Base-by-base conservation (phyloP, 2,888 invertebrate species). In the Acronicta leporina region DNA sequence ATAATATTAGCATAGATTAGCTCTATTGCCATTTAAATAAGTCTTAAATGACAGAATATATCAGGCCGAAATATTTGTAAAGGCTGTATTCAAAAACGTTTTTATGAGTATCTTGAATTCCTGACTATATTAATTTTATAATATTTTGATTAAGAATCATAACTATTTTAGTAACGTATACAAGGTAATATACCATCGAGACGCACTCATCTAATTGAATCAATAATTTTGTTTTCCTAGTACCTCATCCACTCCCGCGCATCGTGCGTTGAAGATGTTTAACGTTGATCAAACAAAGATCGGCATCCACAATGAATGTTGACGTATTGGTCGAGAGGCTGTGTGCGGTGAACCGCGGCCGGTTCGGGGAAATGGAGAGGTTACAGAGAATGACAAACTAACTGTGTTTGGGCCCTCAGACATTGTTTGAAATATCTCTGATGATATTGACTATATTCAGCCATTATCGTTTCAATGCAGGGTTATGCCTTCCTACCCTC, bases 231-330 rank as follows among this genome's bases (percentile, higher is more conserved):
- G 50, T 66, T 71, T 56, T 27, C 25, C 57, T 52, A 66, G 42
- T 69, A 42, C 73, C 79, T 57, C 45, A 46, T 75, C 79, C 44
- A 68, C 54, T 76, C 59, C 35, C 52, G 60, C 58, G 51, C 61
- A 51, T 35, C 27, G 43, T 47, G 58, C 45, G 56, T 44, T 70
- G 62, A 73, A 74, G 69, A 78, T 77, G 77, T 75, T 77, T 69
- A 69, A 74, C 75, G 77, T 68, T 77, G 63, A 48, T 66, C 75
- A 84, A 79, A 83, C 73, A 81, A 69, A 68, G 66, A 72, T 69
- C 65, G 68, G 75, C 66, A 62, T 69, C 75, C 50, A 77, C 73
- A 77, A 73, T 63, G 74, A 69, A 56, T 79, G 80, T 80, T 84
- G 82, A 80, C 79, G 74, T 49, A 60, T 55, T 55, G 75, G 76